A percentile compares a stretch with the other conserved stretches of the same genome.
These are phyloP conservation scores for Eucera pruinosa DNA, from an alignment of 2,888 invertebrate species.

Conservation along the genomic window DNA sequence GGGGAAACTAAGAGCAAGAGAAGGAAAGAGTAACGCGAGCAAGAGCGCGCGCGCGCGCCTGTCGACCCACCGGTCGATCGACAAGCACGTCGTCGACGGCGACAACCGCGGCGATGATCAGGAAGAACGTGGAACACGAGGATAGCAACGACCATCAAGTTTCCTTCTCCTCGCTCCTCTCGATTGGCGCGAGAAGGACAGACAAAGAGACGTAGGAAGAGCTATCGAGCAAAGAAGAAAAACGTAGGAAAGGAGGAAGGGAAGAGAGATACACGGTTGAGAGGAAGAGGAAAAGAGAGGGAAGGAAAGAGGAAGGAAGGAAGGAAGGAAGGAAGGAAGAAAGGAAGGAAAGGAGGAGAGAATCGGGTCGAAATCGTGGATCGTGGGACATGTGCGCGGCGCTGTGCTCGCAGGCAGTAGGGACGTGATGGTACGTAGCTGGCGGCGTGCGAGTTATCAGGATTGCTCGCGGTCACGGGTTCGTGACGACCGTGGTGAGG, in stretches of 20 bases:
- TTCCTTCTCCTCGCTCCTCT: neutral
- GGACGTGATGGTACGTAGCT: constrained; percentile 71
- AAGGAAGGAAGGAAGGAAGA: neutral
- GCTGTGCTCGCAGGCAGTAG: constrained; percentile 54
- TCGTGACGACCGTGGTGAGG: constrained; percentile 46
- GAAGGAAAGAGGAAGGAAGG: neutral
- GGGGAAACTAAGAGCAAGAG: neutral
- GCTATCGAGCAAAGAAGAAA: constrained; percentile 1
- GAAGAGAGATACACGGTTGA: neutral
- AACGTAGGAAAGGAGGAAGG: neutral
- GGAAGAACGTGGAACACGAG: neutral
- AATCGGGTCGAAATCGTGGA: constrained; percentile 58
- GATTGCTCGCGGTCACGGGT: constrained; percentile 64
- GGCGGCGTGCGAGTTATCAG: constrained; percentile 64
- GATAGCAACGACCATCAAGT: constrained; percentile 13
- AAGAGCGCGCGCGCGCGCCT: constrained; percentile 63
- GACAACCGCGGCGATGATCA: constrained; percentile 24
- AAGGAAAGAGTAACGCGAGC: constrained; percentile 24
- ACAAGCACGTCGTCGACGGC: constrained; percentile 59
- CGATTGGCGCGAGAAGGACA: neutral
- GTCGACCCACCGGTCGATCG: constrained; percentile 70
- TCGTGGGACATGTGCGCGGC: constrained; percentile 62
- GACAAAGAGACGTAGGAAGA: neutral
- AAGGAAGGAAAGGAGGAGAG: constrained; percentile 17
- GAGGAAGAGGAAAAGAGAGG: neutral